These are phyloP conservation scores for Zaprionus gabonicus DNA, from an alignment of 1,140 invertebrate species.

Conservation along the genomic window DNA sequence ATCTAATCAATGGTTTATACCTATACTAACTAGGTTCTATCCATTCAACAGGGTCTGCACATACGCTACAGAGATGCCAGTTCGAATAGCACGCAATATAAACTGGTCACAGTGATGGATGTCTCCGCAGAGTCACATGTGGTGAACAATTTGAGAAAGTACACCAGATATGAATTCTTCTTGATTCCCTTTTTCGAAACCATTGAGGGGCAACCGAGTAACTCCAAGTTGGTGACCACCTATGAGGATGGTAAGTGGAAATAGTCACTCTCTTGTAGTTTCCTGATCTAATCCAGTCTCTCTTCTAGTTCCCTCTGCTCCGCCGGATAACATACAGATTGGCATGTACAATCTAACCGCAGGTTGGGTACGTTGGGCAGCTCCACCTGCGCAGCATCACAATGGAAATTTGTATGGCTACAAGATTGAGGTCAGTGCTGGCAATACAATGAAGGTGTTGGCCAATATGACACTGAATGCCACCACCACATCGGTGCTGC, in stretches of 20 bases:
- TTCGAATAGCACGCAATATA: constrained; percentile 87
- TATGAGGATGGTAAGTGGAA: constrained; percentile 90
- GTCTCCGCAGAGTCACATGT: constrained; percentile 88
- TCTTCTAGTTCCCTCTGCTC: constrained; percentile 89
- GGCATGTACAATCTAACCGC: constrained; percentile 93
- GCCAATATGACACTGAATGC: constrained; percentile 91
- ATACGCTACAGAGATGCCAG: constrained; percentile 94
- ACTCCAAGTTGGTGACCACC: constrained; percentile 89
- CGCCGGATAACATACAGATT: constrained; percentile 92
- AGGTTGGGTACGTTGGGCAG: constrained; percentile 90
- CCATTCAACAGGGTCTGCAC: constrained; percentile 90
- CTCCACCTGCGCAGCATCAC: constrained; percentile 91
- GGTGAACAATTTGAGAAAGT: constrained; percentile 91
- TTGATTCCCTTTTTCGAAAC: constrained; percentile 94
- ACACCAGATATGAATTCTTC: constrained; percentile 94
- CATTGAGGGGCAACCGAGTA: constrained; percentile 93
- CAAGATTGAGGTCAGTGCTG: constrained; percentile 87
- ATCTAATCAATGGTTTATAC: constrained; percentile 85
- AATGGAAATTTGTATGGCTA: constrained; percentile 94
- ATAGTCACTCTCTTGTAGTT: too few relatives aligned
- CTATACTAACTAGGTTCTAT: not conserved
- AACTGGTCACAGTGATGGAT: constrained; percentile 89
- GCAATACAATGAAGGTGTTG: constrained; percentile 86
- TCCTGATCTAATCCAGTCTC: not conserved
- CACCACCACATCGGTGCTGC: constrained; percentile 88